Conservation (phyloP, 2,113 vertebrate genomes). For the Seriola aureovittata region DNA sequence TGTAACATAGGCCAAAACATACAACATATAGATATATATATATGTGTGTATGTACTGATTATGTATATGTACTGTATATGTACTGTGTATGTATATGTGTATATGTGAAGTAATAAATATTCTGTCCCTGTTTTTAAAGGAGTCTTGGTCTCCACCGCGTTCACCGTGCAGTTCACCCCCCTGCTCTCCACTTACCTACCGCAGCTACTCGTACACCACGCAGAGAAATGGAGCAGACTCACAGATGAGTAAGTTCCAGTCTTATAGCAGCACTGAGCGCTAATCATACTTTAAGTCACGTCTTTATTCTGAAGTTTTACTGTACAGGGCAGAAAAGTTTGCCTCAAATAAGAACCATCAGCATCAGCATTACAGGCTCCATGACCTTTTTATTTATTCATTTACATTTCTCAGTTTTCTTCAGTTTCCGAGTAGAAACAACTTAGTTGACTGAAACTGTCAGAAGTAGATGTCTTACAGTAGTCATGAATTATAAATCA, state of each 20-base stretch:
- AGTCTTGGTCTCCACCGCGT: slow-evolving; percentile 85
- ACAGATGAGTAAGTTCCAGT: slow-evolving; percentile 64
- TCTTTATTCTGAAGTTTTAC: not conserved
- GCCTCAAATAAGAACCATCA: not conserved
- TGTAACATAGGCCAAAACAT: no score
- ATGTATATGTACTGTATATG: no score
- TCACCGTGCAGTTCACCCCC: slow-evolving; percentile 89
- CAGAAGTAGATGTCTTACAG: not conserved
- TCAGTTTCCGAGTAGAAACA: not conserved
- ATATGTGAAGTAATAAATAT: slow-evolving; percentile 5
- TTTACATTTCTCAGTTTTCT: not conserved
- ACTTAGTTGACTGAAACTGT: not conserved
- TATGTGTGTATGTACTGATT: no score
- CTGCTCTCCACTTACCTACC: slow-evolving; percentile 87
- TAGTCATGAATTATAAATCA: not conserved
- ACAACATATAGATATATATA: no score
- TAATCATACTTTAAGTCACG: not conserved
- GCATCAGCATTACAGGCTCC: no score
- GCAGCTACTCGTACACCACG: slow-evolving; percentile 85
- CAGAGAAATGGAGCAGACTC: slow-evolving; percentile 86
- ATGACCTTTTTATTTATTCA: not conserved
- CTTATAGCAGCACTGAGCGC: not conserved
- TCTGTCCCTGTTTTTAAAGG: slow-evolving; percentile 77
- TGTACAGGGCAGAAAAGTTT: not conserved
- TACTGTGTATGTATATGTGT: not conserved